These are phyloP conservation scores for Hypercompe scribonia DNA, from an alignment of 2,888 invertebrate species.

Conservation along the genomic window DNA sequence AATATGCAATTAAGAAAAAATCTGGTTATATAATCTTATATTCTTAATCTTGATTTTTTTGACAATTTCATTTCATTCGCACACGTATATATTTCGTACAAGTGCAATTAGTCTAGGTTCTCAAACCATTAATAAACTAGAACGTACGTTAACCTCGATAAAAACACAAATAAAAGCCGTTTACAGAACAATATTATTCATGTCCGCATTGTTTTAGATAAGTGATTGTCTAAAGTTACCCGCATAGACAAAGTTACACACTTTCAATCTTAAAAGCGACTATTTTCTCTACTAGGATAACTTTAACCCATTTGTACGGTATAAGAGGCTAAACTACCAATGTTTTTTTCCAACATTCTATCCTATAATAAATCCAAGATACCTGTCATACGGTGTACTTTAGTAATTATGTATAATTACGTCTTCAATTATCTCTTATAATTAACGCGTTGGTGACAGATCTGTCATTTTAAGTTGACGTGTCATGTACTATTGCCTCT, in stretches of 20 bases:
- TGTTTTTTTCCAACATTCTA: too few relatives aligned
- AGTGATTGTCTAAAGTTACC: not conserved
- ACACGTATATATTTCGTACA: not conserved
- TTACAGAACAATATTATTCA: slow-evolving; percentile 16
- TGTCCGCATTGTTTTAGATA: slow-evolving; percentile 16
- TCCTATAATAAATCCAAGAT: too few relatives aligned
- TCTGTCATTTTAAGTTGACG: not conserved
- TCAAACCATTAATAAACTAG: slow-evolving; percentile 4
- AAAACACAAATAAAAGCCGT: not conserved
- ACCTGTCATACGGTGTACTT: slow-evolving; percentile 14
- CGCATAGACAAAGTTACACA: not conserved
- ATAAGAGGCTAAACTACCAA: too few relatives aligned
- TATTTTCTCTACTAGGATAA: not conserved
- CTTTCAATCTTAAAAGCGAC: not conserved
- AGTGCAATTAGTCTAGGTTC: not conserved
- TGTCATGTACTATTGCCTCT: not conserved
- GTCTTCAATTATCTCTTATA: slow-evolving; percentile 37
- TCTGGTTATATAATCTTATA: not conserved
- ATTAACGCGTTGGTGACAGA: slow-evolving; percentile 30
- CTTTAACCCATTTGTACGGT: not conserved
- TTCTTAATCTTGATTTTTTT: not conserved
- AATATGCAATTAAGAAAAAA: slow-evolving; percentile 4
- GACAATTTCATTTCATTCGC: not conserved
- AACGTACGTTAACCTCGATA: slow-evolving; percentile 5
- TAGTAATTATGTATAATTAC: slow-evolving; percentile 33